Evolutionary conservation across 2,797 vertebrate species (phyloP), one percentile per base, ranked within the genome.

Genomic region (Urosaurus nigricauda): DNA sequence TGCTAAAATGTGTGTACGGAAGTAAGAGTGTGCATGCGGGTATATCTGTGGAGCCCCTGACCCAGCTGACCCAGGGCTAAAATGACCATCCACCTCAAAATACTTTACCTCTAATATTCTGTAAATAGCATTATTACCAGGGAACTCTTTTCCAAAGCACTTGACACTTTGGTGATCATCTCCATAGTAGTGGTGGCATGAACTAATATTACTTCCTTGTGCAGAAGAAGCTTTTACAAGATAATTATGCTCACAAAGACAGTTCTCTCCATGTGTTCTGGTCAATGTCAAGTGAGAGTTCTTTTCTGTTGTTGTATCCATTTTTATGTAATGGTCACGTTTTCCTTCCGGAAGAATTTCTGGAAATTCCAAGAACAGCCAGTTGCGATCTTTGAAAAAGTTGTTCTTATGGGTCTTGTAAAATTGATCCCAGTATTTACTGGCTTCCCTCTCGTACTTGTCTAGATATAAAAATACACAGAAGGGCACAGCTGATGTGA

Each of bases 341-440:
- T 29, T 89, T 91, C 89, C 91, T 91, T 81, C 89, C 90, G 98
- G 97, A 93, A 98, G 97, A 92, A 99, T 97, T 96, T 99, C 98
- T 90, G 98, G 98, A 93, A 99, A 99, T 93, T 99, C 98, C 88
- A 96, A 95, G 96, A 99, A 94, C 6, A 97, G 93, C 97, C 97
- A 97, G 84, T 96, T 98, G 51, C 98, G 98, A 96, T 99, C 97
- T 96, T 98, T 99, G 96, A 99, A 99, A 96, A 99, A 99, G 90
- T 98, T 98, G 94, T 96, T 96, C 94, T 97, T 98, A 94, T 99
- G 98, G 73, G 87, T 96, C 93, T 97, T 96, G 92, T 99, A 99
- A 97, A 99, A 99, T 82, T 88, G 95, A 95, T 99, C 96, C 98
- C 98, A 99, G 87, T 98, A 98, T 88, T 96, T 96, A 93, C 93